Percentiles rank a stretch among this genome's conserved stretches.
phyloP scores from a whole-genome alignment of 2,797 vertebrate species.

The Hypotaenidia okinawae region DNA sequence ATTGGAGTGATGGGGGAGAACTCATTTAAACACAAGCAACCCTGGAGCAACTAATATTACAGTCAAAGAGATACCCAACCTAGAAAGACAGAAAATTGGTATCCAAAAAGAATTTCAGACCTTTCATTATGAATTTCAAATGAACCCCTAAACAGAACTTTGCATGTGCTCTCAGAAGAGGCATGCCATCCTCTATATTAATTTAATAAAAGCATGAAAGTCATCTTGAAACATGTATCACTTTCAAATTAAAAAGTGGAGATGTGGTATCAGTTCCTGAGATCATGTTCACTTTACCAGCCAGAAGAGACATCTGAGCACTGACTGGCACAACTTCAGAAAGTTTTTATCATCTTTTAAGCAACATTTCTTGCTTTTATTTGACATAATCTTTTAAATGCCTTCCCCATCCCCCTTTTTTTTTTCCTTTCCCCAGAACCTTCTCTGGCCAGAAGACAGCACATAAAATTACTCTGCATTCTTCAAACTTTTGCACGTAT shows the following conservation, averaged over 20 bases:
- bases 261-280: slow-evolving; percentile 15
- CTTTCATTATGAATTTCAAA: slow-evolving; percentile 2
- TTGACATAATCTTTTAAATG: slow-evolving; percentile 12
- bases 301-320: slow-evolving; percentile 40
- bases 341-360: slow-evolving; percentile 27
- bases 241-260: slow-evolving; percentile 41
- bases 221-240: slow-evolving; percentile 32
- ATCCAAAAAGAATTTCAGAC: background rate
- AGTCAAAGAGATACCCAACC: background rate
- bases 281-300: slow-evolving; percentile 41
- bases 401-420: background rate
- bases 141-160: background rate
- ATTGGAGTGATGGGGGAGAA: background rate
- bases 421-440: background rate
- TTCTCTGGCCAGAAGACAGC: background rate
- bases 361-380: slow-evolving; percentile 19
- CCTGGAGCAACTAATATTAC: background rate
- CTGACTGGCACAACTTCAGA: slow-evolving; percentile 35
- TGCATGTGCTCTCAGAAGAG: background rate
- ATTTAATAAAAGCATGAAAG: slow-evolving; percentile 34
- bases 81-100: slow-evolving; percentile 16
- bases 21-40: background rate
- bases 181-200: background rate
- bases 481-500: background rate
- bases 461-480: background rate